Evolutionary conservation across 2,797 vertebrate species (phyloP), one percentile per base, ranked within the genome.

Genomic region (Neoniphon sammara): DNA sequence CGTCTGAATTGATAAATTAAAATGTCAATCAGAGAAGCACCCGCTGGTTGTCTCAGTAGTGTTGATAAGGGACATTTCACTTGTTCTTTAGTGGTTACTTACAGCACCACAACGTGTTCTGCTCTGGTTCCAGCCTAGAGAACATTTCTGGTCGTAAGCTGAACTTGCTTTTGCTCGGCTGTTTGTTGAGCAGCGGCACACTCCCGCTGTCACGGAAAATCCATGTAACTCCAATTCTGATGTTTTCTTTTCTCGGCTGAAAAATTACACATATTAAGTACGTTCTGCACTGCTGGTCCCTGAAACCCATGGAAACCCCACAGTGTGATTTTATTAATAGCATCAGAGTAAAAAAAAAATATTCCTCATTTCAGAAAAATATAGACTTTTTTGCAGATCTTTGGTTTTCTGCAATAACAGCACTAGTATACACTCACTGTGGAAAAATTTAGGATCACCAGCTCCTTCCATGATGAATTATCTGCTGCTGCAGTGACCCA

Each of bases 241-340:
- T 36, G 7, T 47, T 56, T 46, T 61, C 66, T 46, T 61, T 63
- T 57, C 52, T 64, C 46, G 1, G 34, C 5, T 63, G 57, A 30
- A 18, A 55, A 52, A 73, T 63, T 34, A 60, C 20, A 44, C 3
- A 4, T 52, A 12, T 59, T 54, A 31, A n/a, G 46, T 23, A 27
- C 81, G 50, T 60, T 78, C 67, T 78, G 60, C 49, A 61, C 15
- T 2, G 7, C 17, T 0, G 52, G 68, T 52, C 46, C 64, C 65
- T 8, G 31, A 59, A 74, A 75, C 77, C 46, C 47, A 63, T 46
- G 47, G 63, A 77, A 70, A 39, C 44, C 23, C n/a, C 55, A 81
- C 39, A 3, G 17, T n/a, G 3, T 66, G 54, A 47, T 69, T 68
- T 86, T 42, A 88, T 84, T 82, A 74, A 72, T 74, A 85, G 77